Percentiles rank a stretch among this genome's conserved stretches.
Conservation (phyloP, 2,797 vertebrate species). For the Amblyraja radiata region DNA sequence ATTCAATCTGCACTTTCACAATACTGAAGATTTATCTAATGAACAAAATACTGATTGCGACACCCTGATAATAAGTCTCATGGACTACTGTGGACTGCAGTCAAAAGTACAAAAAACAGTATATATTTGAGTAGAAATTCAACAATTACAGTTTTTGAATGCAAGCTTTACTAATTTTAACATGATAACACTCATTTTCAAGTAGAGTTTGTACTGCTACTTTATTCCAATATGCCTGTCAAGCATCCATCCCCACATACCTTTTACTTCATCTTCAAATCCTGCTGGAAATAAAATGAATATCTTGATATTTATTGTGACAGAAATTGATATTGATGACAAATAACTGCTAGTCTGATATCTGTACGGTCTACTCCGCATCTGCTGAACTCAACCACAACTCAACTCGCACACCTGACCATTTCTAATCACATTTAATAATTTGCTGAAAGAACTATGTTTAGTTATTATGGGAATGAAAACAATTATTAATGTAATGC, state of each 20-base stretch:
- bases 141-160: constrained; percentile 10
- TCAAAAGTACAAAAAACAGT: background rate
- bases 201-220: background rate
- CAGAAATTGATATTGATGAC: background rate
- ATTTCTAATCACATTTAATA: background rate
- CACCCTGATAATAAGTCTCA: background rate
- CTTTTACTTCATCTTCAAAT: background rate
- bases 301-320: background rate
- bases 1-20: background rate
- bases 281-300: background rate
- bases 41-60: background rate
- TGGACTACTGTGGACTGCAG: constrained; percentile 6
- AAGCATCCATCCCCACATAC: background rate
- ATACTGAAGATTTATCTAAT: background rate
- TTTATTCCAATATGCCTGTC: background rate
- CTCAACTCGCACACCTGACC: background rate
- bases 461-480: background rate
- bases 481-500: background rate
- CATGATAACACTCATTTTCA: background rate
- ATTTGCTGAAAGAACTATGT: background rate
- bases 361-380: background rate
- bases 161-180: background rate
- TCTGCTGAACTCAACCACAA: background rate
- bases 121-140: background rate
- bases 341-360: background rate